Evolutionary conservation across 2,797 vertebrate species (phyloP).

Genomic region (Cirrhinus mrigala): DNA sequence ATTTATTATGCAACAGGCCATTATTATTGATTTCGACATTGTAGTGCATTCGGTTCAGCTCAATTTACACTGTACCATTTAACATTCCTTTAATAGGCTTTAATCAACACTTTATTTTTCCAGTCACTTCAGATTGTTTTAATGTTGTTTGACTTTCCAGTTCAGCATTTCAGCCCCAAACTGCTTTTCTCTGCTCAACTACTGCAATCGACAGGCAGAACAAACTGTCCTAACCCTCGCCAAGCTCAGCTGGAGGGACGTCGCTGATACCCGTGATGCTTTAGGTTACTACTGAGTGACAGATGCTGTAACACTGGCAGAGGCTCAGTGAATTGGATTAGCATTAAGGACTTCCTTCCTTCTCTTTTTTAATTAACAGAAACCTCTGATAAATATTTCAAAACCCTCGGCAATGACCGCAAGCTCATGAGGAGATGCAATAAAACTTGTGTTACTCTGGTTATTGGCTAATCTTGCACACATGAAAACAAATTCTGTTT

Average conservation of each 20-base stretch:
- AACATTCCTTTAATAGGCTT: not conserved
- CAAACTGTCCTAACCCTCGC: conserved; percentile 25
- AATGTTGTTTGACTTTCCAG: not conserved
- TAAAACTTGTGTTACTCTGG: conserved; percentile 60
- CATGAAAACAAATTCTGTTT: conserved; percentile 42
- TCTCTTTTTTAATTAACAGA: conserved; percentile 84
- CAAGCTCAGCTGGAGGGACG: conserved; percentile 49
- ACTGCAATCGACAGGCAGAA: not conserved
- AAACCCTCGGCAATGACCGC: conserved; percentile 76
- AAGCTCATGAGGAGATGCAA: conserved; percentile 73
- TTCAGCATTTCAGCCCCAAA: not conserved
- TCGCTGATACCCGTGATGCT: conserved; percentile 64
- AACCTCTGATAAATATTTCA: conserved; percentile 83
- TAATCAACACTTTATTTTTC: not conserved
- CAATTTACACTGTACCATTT: not conserved
- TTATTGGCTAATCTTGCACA: conserved; percentile 51
- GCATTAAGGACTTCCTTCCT: conserved; percentile 71
- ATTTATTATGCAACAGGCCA: not conserved
- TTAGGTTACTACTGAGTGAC: conserved; percentile 71
- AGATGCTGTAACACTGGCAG: conserved; percentile 72
- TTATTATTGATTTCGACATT: not conserved
- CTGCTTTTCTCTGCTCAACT: not conserved
- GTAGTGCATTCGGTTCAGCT: not conserved
- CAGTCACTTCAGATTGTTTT: not conserved
- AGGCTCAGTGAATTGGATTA: conserved; percentile 80